Evolutionary conservation across 1,140 invertebrate species (phyloP).

Genomic region (Pteromalus puparum): DNA sequence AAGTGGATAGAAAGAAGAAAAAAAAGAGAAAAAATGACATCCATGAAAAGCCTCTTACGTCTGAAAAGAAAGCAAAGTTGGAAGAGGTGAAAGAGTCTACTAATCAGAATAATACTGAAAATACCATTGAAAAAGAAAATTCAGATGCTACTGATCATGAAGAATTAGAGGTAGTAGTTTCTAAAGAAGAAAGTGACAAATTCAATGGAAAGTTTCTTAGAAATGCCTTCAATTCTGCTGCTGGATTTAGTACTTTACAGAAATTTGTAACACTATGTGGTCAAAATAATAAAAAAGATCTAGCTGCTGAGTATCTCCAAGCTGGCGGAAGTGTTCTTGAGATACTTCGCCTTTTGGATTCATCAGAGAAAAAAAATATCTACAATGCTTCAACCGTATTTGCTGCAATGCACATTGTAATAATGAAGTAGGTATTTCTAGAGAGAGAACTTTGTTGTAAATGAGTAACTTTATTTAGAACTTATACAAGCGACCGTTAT

Average conservation of each 20-base stretch:
- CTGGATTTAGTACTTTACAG: conserved; percentile 49
- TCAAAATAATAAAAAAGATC: conserved; percentile 71
- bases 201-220: conserved; percentile 60
- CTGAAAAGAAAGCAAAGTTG: conserved; percentile 25
- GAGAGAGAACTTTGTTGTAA: no score
- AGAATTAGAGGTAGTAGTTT: conserved; percentile 13
- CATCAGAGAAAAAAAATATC: conserved; percentile 77
- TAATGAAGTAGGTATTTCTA: conserved; percentile 75
- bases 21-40: conserved; percentile 25
- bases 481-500: no score
- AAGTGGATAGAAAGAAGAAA: conserved; percentile 7
- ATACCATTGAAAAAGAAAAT: conserved; percentile 6
- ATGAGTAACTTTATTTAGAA: no score
- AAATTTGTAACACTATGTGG: conserved; percentile 60
- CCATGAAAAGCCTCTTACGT: neutral
- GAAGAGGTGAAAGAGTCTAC: neutral
- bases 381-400: conserved; percentile 77
- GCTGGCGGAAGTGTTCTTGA: conserved; percentile 81
- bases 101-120: neutral
- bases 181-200: conserved; percentile 50
- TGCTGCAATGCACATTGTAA: conserved; percentile 79
- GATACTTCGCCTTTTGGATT: conserved; percentile 77
- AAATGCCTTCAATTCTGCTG: conserved; percentile 52
- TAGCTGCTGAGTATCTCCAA: conserved; percentile 80
- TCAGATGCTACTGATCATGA: conserved; percentile 23